Evolutionary conservation across 2,113 vertebrate genomes (phyloP).

Genomic region (Tyto alba): DNA sequence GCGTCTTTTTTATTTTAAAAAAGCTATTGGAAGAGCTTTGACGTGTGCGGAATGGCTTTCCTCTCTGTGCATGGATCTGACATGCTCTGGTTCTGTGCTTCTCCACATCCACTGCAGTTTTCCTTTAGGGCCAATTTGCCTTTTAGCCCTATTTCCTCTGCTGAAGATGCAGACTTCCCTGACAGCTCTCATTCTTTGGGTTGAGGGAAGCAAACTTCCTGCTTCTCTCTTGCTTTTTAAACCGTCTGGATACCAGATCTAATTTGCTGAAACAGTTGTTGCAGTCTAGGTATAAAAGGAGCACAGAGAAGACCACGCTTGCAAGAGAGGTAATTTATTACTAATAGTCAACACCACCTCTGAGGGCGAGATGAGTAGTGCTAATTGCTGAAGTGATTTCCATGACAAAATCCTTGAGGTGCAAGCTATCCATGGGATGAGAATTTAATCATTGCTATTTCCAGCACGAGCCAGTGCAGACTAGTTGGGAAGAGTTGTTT

Average conservation of each 20-base stretch:
- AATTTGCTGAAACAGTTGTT: background rate
- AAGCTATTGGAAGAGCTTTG: background rate
- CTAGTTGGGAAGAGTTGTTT: background rate
- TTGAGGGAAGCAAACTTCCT: background rate
- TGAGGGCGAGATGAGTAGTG: background rate
- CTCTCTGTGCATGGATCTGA: background rate
- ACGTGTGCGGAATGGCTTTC: background rate
- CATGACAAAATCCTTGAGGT: background rate
- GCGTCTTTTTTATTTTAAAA: background rate
- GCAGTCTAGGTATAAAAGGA: background rate
- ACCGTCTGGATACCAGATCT: background rate
- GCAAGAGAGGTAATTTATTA: background rate
- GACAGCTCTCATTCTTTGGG: background rate
- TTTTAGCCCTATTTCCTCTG: background rate
- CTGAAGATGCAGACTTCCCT: background rate
- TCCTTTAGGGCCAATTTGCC: background rate
- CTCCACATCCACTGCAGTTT: accelerated
- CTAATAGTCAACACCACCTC: background rate
- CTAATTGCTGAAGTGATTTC: background rate
- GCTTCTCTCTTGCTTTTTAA: background rate
- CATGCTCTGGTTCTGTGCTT: background rate
- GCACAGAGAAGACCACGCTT: background rate
- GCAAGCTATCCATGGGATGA: too few species aligned
- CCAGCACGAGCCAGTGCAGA: accelerated
- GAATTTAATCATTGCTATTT: background rate